Evolutionary conservation across 2,113 vertebrate genomes (phyloP), one percentile per base, ranked within the genome.

Genomic region (Anas platyrhynchos): DNA sequence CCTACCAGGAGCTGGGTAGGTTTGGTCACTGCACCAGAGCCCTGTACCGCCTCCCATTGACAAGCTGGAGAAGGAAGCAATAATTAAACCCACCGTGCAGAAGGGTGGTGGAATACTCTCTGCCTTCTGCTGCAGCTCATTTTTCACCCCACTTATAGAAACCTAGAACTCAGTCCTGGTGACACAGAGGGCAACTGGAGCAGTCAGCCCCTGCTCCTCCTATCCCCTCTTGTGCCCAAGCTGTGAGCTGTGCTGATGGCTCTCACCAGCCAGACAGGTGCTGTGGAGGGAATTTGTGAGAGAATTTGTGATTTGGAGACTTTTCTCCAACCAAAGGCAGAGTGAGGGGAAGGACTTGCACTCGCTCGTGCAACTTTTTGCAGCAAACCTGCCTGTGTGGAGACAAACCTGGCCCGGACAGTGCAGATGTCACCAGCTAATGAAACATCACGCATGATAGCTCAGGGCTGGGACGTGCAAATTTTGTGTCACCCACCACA

Each of bases 211-310:
- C 36, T 27, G 62, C 22, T 83, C 46, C 46, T 68, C 15, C 36
- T 54, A 4, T 18, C 22, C 20, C 44, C 15, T 1, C 0, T 18
- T 23, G 32, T 34, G n/a, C 29, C 25, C 25, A 6, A 46, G 31
- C 27, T 10, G 29, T 67, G 29, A 46, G 20, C 29, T n/a, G 32
- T 15, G n/a, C 32, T n/a, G 16, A 65, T 7, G 69, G 74, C 55
- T 36, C 36, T 73, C 31, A 27, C 13, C 44, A 43, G 36, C 86
- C 31, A 91, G 44, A 58, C 95, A 94, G 82, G 15, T 1, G 20
- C 20, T 1, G 5, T 2, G 17, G 16, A 36, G 48, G 12, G 11
- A 41, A 7, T 32, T 55, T 41, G 16, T 11, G n/a, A 61, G 25
- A 5, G 2, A 41, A 55, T 80, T 10, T 78, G 31, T 5, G 13